A percentile compares a stretch with the other conserved stretches of the same genome.
Conservation (phyloP, 2,797 vertebrate species). For the Microctenopoma steveboyesi region DNA sequence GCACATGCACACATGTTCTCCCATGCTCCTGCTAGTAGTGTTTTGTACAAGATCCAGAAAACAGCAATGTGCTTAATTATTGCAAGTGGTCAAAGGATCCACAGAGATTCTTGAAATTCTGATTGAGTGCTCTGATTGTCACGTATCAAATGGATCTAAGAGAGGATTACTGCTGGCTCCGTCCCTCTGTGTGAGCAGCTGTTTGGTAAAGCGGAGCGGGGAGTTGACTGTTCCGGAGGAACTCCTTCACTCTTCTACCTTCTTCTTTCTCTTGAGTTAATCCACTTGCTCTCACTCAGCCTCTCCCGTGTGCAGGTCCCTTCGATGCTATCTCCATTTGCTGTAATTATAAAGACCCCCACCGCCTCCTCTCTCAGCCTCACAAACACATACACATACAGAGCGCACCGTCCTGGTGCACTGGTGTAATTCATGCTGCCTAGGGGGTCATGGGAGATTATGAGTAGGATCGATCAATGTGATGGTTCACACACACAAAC, state of each 20-base stretch:
- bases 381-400: slow-evolving; percentile 57
- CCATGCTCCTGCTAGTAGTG: background rate
- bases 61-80: background rate
- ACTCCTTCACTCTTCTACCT: slow-evolving; percentile 46
- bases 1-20: background rate
- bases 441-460: slow-evolving; percentile 83
- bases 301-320: slow-evolving; percentile 62
- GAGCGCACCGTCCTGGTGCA: slow-evolving; percentile 66
- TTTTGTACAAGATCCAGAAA: background rate
- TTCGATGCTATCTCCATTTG: slow-evolving; percentile 79
- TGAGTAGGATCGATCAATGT: slow-evolving; percentile 84
- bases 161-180: background rate
- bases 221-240: slow-evolving; percentile 30
- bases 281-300: slow-evolving; percentile 73
- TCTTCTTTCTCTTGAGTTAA: slow-evolving; percentile 70
- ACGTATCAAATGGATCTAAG: slow-evolving; percentile 7
- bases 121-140: background rate
- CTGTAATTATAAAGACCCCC: slow-evolving; percentile 79
- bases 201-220: slow-evolving; percentile 22
- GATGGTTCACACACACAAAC: slow-evolving; percentile 79
- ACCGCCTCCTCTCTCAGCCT: slow-evolving; percentile 52
- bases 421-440: slow-evolving; percentile 81
- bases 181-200: slow-evolving; percentile 10
- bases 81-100: background rate
- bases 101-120: background rate